Evolutionary conservation across 2,888 invertebrate species (phyloP).

Genomic region (Pachycephus smyrnensis): DNA sequence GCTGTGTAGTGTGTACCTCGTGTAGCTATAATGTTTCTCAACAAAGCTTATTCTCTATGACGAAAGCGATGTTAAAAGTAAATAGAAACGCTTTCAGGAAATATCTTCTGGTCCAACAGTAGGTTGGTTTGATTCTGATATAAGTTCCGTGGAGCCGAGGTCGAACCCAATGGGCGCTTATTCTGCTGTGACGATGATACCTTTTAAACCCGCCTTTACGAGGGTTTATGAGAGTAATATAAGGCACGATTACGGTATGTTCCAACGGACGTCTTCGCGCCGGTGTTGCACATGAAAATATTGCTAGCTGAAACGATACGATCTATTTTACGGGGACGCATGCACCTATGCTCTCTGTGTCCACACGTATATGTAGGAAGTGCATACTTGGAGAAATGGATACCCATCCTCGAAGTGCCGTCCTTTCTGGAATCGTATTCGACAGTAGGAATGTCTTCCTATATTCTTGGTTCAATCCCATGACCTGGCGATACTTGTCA

Average conservation of each 20-base stretch:
- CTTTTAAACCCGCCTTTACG: constrained; percentile 16
- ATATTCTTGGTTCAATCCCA: neutral
- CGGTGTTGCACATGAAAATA: neutral
- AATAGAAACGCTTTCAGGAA: neutral
- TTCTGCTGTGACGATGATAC: constrained; percentile 5
- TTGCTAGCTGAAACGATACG: neutral
- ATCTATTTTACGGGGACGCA: neutral
- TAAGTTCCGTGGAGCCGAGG: neutral
- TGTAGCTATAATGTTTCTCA: neutral
- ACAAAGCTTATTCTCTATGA: neutral
- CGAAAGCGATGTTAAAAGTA: neutral
- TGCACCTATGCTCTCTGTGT: neutral
- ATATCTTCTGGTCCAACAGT: neutral
- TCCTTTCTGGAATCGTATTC: neutral
- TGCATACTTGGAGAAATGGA: neutral
- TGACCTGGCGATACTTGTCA: neutral
- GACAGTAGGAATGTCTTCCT: neutral
- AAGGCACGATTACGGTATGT: constrained; percentile 9
- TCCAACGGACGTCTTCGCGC: neutral
- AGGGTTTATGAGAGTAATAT: constrained; percentile 14
- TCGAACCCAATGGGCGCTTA: neutral
- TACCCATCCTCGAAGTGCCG: neutral
- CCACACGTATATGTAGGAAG: neutral
- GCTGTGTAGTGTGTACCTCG: neutral
- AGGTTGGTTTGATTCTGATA: neutral